Conservation (phyloP, 2,113 vertebrate genomes). For the Burhinus bistriatus region DNA sequence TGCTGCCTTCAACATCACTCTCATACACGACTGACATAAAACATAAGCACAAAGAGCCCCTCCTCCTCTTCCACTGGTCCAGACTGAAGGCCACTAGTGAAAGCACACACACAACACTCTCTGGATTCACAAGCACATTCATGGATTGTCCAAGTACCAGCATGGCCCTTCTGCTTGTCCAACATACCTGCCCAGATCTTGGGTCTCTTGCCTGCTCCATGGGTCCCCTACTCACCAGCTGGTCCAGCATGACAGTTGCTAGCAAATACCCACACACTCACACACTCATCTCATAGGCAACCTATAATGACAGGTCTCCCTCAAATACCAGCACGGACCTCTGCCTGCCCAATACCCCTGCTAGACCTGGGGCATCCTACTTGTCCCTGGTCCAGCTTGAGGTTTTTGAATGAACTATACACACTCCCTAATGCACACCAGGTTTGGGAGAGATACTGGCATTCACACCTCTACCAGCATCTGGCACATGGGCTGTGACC, state of each 20-base stretch:
- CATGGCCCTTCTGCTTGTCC: neutral
- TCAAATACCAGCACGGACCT: neutral
- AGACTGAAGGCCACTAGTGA: neutral
- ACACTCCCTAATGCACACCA: accelerated
- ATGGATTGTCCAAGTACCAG: neutral
- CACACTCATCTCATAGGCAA: neutral
- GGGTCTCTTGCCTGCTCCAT: neutral
- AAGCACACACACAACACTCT: accelerated
- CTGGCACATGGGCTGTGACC: accelerated
- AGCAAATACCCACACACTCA: neutral
- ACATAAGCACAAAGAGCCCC: neutral
- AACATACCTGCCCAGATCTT: neutral
- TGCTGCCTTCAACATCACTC: neutral
- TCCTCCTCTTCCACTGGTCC: accelerated
- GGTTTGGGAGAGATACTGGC: neutral
- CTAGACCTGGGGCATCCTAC: neutral
- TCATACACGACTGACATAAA: neutral
- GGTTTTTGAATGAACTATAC: neutral
- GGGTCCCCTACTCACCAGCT: neutral
- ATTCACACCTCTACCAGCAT: accelerated
- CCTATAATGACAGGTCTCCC: neutral
- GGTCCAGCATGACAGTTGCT: neutral
- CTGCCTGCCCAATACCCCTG: neutral
- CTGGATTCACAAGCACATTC: neutral
- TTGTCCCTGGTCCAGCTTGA: neutral